A percentile compares a stretch with the other conserved stretches of the same genome.
phyloP scores from a whole-genome alignment of 2,888 invertebrate species.

The Apotomis turbidana region DNA sequence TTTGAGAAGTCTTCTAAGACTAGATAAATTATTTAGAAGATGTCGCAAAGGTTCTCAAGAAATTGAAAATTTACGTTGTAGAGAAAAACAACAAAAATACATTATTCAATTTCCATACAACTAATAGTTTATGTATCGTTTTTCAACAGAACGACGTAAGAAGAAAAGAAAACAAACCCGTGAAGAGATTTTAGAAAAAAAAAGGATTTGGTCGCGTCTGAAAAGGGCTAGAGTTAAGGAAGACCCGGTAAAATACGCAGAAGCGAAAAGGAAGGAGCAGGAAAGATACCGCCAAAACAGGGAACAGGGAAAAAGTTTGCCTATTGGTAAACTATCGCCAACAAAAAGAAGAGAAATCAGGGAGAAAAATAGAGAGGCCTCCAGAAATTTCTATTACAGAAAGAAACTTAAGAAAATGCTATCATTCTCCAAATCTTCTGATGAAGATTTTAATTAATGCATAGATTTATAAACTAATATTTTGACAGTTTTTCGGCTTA shows the following conservation, averaged over 20 bases:
- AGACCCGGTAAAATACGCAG: neutral
- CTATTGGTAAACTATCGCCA: neutral
- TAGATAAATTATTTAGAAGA: too few relatives aligned
- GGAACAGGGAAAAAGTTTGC: neutral
- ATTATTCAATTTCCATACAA: too few relatives aligned
- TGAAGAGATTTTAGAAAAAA: neutral
- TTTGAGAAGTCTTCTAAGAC: too few relatives aligned
- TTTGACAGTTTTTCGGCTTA: too few relatives aligned
- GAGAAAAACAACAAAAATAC: too few relatives aligned
- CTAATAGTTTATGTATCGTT: too few relatives aligned
- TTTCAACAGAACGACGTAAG: neutral
- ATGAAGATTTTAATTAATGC: neutral
- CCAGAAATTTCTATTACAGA: neutral
- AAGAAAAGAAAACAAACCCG: neutral
- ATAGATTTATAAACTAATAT: too few relatives aligned
- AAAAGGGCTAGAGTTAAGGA: neutral
- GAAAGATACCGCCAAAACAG: neutral
- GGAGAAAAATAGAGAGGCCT: neutral
- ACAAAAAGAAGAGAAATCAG: neutral
- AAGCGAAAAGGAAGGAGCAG: neutral
- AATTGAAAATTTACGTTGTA: too few relatives aligned
- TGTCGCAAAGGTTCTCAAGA: too few relatives aligned
- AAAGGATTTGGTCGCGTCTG: neutral
- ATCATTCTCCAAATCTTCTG: neutral
- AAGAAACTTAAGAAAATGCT: neutral